A percentile compares a stretch with the other conserved stretches of the same genome.
Evolutionary conservation across 2,888 invertebrate genomes (phyloP).

Genomic region (Metalampra italica): DNA sequence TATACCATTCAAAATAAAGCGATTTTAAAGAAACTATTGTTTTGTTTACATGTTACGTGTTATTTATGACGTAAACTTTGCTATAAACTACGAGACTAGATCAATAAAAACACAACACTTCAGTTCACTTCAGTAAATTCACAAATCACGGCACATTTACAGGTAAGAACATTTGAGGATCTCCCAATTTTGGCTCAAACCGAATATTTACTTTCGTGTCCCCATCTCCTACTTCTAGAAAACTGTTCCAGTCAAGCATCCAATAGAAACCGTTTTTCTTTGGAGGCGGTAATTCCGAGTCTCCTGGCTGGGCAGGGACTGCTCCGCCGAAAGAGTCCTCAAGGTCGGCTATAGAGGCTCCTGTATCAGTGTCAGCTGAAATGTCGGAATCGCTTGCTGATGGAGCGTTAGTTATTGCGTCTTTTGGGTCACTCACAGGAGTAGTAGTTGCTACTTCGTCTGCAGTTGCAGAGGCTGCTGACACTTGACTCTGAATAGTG

Average conservation of each 20-base stretch:
- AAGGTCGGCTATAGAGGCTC: constrained; percentile 81
- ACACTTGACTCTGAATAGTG: constrained; percentile 14
- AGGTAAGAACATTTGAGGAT: constrained; percentile 86
- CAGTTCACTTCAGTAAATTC: not conserved
- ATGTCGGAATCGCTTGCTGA: constrained; percentile 47
- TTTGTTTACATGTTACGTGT: no score
- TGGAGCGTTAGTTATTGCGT: constrained; percentile 33
- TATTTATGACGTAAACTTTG: not conserved
- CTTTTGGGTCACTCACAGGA: constrained; percentile 33
- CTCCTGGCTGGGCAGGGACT: constrained; percentile 74
- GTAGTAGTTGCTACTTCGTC: constrained; percentile 22
- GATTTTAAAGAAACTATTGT: no score
- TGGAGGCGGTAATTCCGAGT: constrained; percentile 81
- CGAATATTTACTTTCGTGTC: constrained; percentile 86
- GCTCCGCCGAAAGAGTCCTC: constrained; percentile 89
- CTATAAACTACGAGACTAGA: constrained; percentile 11
- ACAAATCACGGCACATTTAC: constrained; percentile 82
- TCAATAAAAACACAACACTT: constrained; percentile 2
- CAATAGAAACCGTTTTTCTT: constrained; percentile 89
- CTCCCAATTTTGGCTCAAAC: constrained; percentile 89
- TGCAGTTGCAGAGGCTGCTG: constrained; percentile 17
- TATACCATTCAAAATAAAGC: no score
- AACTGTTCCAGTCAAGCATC: constrained; percentile 91
- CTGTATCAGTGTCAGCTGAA: constrained; percentile 52
- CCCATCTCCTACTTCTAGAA: constrained; percentile 89